Evolutionary conservation across 2,888 invertebrate species (phyloP).

Genomic region (Diarsia brunnea): DNA sequence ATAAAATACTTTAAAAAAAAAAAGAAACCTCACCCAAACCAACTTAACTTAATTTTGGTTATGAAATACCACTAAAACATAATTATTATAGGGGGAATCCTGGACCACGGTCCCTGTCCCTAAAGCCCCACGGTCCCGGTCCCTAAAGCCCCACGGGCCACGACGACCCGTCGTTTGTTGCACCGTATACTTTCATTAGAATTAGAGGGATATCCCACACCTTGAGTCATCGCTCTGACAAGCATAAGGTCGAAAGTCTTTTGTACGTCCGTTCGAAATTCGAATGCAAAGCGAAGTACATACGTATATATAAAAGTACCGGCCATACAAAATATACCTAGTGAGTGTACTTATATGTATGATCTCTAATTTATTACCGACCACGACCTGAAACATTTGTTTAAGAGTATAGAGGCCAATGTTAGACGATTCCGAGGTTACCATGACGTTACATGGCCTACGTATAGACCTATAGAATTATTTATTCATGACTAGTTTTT

Average conservation of each 20-base stretch:
- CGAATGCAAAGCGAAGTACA: constrained; percentile 3
- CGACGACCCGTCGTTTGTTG: not conserved
- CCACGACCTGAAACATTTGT: constrained; percentile 57
- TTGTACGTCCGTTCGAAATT: not conserved
- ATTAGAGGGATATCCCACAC: constrained; percentile 9
- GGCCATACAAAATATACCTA: not conserved
- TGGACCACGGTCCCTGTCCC: too few relatives aligned
- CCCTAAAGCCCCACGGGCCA: too few relatives aligned
- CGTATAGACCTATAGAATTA: constrained; percentile 15
- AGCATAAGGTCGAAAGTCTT: not conserved
- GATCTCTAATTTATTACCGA: constrained; percentile 40
- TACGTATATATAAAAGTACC: not conserved
- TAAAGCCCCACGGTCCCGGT: too few relatives aligned
- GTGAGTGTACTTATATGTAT: not conserved
- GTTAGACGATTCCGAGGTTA: constrained; percentile 48
- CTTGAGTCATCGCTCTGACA: not conserved
- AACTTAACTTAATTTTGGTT: too few relatives aligned
- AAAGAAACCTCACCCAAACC: too few relatives aligned
- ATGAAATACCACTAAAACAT: too few relatives aligned
- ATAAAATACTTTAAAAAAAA: too few relatives aligned
- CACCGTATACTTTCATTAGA: not conserved
- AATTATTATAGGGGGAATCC: too few relatives aligned
- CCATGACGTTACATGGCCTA: constrained; percentile 46
- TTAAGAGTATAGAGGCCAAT: constrained; percentile 60
- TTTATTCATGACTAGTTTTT: constrained; percentile 2